Evolutionary conservation across 2,113 vertebrate species (phyloP), one percentile per base, ranked within the genome.

Genomic region (Aepyceros melampus): DNA sequence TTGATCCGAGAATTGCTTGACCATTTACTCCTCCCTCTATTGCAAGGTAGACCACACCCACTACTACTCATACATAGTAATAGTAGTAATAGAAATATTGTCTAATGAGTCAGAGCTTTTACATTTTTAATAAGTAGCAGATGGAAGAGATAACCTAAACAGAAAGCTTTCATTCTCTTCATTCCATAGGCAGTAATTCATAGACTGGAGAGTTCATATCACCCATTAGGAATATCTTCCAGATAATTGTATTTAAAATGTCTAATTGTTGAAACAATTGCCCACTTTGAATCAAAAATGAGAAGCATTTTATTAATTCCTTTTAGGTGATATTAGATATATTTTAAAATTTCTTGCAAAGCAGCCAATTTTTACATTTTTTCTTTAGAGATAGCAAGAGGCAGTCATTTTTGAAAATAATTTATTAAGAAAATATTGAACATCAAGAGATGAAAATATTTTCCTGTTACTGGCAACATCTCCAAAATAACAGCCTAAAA

Each of bases 381-480:
- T 84, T 27, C 31, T 84, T 27, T 16, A 97, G 43, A 91, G 62
- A 13, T 92, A 43, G 2, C 53, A 93, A 87, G 84, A 95, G 49
- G 49, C 43, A 79, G 6, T 40, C 43, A 3, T 90, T 97, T 91
- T n/a, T 45, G 6, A 55, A 62, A 95, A 98, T 85, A 90, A 78
- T 29, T 81, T 83, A 92, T 87, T 90, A 91, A 95, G 76, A 91
- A 92, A 97, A 96, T 89, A 89, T 64, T 47, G 12, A 96, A 11
- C 16, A 88, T 71, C 55, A 51, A 8, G 51, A 91, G 94, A 92
- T 86, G n/a, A 86, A 93, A 71, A 87, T 84, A 87, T 76, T 96
- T 97, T 87, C 29, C 16, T 87, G 31, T 33, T 84, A 95, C 58
- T 87, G 62, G 23, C 51, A 89, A 93, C 6, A 93, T 40, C 78